These are phyloP conservation scores for Eilema depressum DNA, from an alignment of 2,888 invertebrate species.

Conservation along the genomic window DNA sequence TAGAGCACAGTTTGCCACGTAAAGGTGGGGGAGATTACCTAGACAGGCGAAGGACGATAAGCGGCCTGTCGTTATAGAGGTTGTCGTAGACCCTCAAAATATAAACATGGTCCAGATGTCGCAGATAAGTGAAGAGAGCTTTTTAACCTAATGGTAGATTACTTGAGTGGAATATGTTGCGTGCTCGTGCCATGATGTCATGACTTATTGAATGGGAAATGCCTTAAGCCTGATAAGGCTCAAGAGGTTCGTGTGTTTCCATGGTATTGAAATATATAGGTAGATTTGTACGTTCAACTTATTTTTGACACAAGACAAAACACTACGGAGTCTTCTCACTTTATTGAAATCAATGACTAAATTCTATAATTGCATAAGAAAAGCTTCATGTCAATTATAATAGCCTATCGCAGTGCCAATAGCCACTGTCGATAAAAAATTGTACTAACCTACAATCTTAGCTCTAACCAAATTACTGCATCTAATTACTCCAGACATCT, in stretches of 20 bases:
- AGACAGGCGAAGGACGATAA: constrained; percentile 81
- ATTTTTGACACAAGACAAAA: too few species aligned
- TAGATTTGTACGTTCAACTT: background rate
- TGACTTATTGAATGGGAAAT: constrained; percentile 74
- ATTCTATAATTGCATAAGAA: too few species aligned
- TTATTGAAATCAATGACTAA: too few species aligned
- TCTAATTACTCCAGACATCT: background rate
- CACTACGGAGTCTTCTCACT: too few species aligned
- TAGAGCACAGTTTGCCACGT: constrained; percentile 64
- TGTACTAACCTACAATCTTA: too few species aligned
- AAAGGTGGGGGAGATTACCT: constrained; percentile 71
- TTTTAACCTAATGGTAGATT: constrained; percentile 84
- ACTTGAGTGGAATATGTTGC: constrained; percentile 74
- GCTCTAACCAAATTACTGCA: too few species aligned
- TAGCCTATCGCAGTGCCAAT: too few species aligned
- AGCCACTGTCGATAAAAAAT: too few species aligned
- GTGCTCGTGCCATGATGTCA: constrained; percentile 59
- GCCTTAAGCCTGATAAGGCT: constrained; percentile 61
- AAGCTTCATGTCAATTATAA: too few species aligned
- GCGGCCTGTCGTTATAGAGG: constrained; percentile 83
- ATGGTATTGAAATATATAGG: background rate
- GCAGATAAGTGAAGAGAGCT: constrained; percentile 82
- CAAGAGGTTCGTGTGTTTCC: constrained; percentile 31
- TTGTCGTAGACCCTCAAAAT: constrained; percentile 83
- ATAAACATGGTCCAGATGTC: constrained; percentile 85